These are phyloP conservation scores for Donacobius atricapilla DNA, from an alignment of 2,113 vertebrate species.

Conservation along the genomic window DNA sequence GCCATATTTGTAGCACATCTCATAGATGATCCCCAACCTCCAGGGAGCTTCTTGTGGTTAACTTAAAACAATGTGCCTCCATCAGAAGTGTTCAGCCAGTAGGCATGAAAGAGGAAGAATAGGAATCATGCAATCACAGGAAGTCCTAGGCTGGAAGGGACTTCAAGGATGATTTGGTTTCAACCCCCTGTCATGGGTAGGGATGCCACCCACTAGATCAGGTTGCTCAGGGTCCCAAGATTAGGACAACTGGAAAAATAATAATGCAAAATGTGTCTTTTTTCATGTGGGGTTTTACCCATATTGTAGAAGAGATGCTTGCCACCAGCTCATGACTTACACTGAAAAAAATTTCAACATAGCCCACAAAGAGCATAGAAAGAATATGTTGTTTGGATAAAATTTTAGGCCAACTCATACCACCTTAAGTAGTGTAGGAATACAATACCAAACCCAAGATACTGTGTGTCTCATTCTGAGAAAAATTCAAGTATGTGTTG, in stretches of 20 bases:
- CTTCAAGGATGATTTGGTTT: not conserved
- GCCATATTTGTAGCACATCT: not conserved
- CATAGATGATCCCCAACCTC: not conserved
- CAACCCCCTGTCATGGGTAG: not conserved
- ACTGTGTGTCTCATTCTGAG: not conserved
- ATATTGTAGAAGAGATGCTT: not conserved
- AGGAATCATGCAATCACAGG: not conserved
- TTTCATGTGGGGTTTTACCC: not conserved
- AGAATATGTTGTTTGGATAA: not conserved
- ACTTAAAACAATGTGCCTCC: not conserved
- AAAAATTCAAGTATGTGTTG: conserved; percentile 23
- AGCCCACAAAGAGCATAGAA: not conserved
- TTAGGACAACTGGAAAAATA: not conserved
- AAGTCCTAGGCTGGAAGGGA: not conserved
- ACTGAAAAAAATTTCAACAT: not conserved
- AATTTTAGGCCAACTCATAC: not conserved
- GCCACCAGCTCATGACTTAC: not conserved
- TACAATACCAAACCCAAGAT: conserved; percentile 6
- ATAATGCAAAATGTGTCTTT: not conserved
- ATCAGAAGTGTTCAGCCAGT: not conserved
- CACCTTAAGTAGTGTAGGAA: conserved; percentile 37
- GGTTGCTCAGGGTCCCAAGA: not conserved
- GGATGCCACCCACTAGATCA: not conserved
- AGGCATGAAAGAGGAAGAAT: not conserved
- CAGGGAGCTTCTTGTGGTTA: not conserved